These are phyloP conservation scores for Scortum barcoo DNA, from an alignment of 2,113 vertebrate species.

Conservation along the genomic window DNA sequence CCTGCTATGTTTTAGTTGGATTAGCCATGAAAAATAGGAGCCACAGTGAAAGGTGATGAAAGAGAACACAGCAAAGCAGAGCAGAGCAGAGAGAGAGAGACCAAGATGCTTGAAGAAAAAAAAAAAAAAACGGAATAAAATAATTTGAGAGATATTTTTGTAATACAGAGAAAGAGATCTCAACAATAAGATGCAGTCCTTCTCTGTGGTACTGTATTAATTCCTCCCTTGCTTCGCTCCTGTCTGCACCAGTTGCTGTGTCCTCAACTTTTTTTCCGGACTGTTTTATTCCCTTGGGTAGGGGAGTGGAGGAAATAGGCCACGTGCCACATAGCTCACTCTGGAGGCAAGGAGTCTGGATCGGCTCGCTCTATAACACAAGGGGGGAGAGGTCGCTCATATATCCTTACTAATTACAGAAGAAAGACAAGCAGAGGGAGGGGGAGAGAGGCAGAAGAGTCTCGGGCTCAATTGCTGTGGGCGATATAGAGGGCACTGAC, in stretches of 20 bases:
- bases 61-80: conserved; percentile 19
- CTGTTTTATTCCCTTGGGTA: conserved; percentile 59
- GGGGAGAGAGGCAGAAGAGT: background rate
- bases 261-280: conserved; percentile 67
- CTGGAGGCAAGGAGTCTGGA: conserved; percentile 63
- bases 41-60: conserved; percentile 33
- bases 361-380: conserved; percentile 55
- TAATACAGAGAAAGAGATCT: conserved; percentile 19
- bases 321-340: conserved; percentile 68
- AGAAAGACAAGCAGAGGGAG: conserved; percentile 28
- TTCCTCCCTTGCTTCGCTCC: conserved; percentile 46
- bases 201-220: conserved; percentile 45
- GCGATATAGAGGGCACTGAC: conserved; percentile 23
- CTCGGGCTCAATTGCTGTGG: background rate
- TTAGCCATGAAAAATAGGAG: conserved; percentile 11
- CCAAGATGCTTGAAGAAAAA: background rate
- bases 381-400: conserved; percentile 50
- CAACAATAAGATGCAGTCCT: conserved; percentile 15
- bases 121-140: too few species aligned
- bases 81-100: conserved; percentile 3
- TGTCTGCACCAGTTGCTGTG: conserved; percentile 59
- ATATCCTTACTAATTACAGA: conserved; percentile 71
- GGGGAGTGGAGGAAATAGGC: conserved; percentile 73
- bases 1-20: background rate
- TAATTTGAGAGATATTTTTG: conserved; percentile 23